phyloP scores from a whole-genome alignment of 2,113 vertebrate genomes.

The Nyctereutes procyonoides region DNA sequence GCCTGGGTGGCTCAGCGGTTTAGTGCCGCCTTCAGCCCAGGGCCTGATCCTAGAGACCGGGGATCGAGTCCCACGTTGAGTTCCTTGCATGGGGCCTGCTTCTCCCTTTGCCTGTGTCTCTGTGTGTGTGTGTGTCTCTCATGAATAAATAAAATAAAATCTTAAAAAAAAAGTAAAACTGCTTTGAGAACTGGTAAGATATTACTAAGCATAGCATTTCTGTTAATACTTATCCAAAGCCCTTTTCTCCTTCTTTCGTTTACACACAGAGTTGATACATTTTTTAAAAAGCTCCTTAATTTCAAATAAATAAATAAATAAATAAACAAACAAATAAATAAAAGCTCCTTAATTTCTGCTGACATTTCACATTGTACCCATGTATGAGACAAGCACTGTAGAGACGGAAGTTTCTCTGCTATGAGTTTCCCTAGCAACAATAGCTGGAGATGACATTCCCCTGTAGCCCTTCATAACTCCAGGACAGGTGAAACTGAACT shows the following conservation, averaged over 20 bases:
- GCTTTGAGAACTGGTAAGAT: neutral
- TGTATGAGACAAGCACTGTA: neutral
- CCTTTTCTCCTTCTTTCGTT: neutral
- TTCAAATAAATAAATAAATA: neutral
- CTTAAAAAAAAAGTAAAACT: neutral
- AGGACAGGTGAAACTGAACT: neutral
- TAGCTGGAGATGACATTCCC: neutral
- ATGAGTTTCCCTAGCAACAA: neutral
- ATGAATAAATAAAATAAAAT: too few species aligned
- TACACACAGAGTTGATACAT: neutral
- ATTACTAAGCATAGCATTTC: neutral
- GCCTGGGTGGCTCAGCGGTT: too few species aligned
- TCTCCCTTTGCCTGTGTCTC: too few species aligned
- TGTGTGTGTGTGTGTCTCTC: too few species aligned
- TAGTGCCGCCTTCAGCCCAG: too few species aligned
- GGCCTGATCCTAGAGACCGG: too few species aligned
- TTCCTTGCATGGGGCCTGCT: too few species aligned
- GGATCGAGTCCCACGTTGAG: too few species aligned
- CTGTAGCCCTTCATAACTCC: neutral
- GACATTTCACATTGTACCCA: neutral
- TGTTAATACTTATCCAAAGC: neutral
- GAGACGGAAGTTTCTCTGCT: neutral
- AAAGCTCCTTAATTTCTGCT: neutral
- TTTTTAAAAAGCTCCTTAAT: neutral
- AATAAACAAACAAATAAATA: too few species aligned